Evolutionary conservation across 2,888 invertebrate species (phyloP).

Genomic region (Tetragonula carbonaria): DNA sequence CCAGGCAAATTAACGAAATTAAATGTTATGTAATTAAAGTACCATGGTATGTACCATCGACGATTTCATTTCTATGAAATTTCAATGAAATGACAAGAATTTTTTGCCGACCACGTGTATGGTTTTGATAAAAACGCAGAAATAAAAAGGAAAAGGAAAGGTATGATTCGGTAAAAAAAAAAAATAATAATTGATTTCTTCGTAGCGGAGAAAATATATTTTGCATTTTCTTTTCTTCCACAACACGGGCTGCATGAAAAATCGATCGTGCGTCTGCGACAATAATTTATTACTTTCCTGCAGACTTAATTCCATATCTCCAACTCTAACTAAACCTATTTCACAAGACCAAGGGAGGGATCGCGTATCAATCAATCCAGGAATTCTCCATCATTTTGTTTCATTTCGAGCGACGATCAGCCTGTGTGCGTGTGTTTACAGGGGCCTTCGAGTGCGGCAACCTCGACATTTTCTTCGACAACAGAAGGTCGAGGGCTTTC

Average conservation of each 20-base stretch:
- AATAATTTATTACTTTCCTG: not conserved
- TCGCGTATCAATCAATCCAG: not conserved
- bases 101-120: too few species aligned
- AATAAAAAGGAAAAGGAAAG: too few species aligned
- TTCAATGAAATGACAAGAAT: too few species aligned
- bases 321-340: not conserved
- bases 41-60: too few species aligned
- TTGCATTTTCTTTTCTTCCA: too few species aligned
- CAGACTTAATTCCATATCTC: not conserved
- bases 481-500: constrained; percentile 31
- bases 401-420: not conserved
- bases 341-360: not conserved
- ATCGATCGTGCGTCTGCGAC: not conserved
- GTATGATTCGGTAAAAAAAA: too few species aligned
- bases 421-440: not conserved
- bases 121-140: too few species aligned
- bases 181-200: too few species aligned
- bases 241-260: not conserved
- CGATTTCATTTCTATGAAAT: too few species aligned
- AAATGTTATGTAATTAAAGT: too few species aligned
- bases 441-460: constrained; percentile 41
- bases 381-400: not conserved
- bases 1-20: too few species aligned
- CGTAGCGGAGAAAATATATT: too few species aligned
- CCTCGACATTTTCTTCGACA: constrained; percentile 59